A percentile compares a stretch with the other conserved stretches of the same genome.
phyloP scores from a whole-genome alignment of 1,140 invertebrate species.

The Glossosoma conforme region DNA sequence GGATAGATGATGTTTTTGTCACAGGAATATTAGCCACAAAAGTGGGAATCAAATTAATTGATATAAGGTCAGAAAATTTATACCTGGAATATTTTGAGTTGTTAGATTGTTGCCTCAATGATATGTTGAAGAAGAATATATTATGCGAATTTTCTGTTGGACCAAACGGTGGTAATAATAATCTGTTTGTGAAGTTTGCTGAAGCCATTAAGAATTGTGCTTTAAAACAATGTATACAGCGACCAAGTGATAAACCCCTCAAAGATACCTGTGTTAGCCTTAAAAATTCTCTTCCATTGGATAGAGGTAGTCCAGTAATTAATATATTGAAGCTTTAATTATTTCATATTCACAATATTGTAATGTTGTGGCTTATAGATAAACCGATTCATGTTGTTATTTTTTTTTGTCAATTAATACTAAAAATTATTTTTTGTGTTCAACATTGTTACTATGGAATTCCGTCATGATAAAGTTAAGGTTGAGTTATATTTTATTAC shows the following conservation, averaged over 20 bases:
- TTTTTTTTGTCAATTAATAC: too few relatives aligned
- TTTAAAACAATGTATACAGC: slow-evolving; percentile 45
- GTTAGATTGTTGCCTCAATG: slow-evolving; percentile 67
- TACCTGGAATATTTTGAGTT: slow-evolving; percentile 68
- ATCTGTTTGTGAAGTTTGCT: slow-evolving; percentile 62
- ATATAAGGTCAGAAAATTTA: slow-evolving; percentile 51
- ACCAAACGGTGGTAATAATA: slow-evolving; percentile 65
- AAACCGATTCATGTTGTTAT: too few relatives aligned
- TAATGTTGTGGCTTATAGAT: too few relatives aligned
- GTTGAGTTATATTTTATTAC: too few relatives aligned
- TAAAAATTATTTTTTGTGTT: background rate
- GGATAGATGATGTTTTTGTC: slow-evolving; percentile 81
- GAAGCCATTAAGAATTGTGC: slow-evolving; percentile 54
- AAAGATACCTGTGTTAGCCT: slow-evolving; percentile 53
- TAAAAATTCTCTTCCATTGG: slow-evolving; percentile 44
- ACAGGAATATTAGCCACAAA: slow-evolving; percentile 67
- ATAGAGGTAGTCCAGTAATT: slow-evolving; percentile 47
- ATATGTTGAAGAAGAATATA: slow-evolving; percentile 50
- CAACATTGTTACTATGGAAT: background rate
- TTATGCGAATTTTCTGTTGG: slow-evolving; percentile 65
- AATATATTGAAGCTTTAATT: slow-evolving; percentile 38
- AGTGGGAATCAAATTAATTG: slow-evolving; percentile 53
- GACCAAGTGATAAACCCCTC: slow-evolving; percentile 42
- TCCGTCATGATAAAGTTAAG: too few relatives aligned
- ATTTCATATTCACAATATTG: slow-evolving; percentile 3